Conservation (phyloP, 2,888 invertebrate species). For the Euspilapteryx auroguttella region DNA sequence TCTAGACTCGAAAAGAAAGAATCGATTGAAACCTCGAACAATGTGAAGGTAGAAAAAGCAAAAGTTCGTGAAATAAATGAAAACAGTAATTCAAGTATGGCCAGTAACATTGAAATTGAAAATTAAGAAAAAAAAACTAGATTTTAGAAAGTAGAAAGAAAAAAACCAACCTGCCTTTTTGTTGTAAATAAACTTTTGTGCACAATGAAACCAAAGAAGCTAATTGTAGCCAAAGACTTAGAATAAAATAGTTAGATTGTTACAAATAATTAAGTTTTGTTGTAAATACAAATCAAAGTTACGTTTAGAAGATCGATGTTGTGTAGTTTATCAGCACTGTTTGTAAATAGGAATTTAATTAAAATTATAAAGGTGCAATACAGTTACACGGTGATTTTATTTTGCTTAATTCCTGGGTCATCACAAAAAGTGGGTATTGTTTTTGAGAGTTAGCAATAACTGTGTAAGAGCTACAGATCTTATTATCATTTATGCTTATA, state of each 20-base stretch:
- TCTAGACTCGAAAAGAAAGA: slow-evolving; percentile 18
- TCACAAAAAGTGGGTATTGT: no score
- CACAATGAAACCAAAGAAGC: slow-evolving; percentile 12
- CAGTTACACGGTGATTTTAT: slow-evolving; percentile 12
- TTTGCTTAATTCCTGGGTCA: not conserved
- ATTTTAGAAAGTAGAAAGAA: no score
- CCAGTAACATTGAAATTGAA: slow-evolving; percentile 54
- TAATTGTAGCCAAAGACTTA: slow-evolving; percentile 23
- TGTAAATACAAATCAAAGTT: slow-evolving; percentile 2
- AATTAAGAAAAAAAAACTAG: slow-evolving; percentile 21
- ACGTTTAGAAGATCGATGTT: slow-evolving; percentile 26
- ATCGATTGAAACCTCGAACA: slow-evolving; percentile 21
- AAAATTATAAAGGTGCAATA: slow-evolving; percentile 41
- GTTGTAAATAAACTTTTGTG: no score
- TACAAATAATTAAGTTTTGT: slow-evolving; percentile 15
- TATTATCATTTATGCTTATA: no score
- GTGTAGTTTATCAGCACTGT: slow-evolving; percentile 23
- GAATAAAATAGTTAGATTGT: slow-evolving; percentile 19
- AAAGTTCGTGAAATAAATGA: slow-evolving; percentile 26
- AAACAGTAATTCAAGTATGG: slow-evolving; percentile 52
- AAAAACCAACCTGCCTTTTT: no score
- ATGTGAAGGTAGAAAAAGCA: slow-evolving; percentile 26
- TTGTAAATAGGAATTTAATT: slow-evolving; percentile 43
- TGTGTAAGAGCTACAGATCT: no score
- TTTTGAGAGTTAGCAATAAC: no score